These are phyloP conservation scores for Eubucco bourcierii DNA, from an alignment of 2,113 vertebrate species.

Conservation along the genomic window DNA sequence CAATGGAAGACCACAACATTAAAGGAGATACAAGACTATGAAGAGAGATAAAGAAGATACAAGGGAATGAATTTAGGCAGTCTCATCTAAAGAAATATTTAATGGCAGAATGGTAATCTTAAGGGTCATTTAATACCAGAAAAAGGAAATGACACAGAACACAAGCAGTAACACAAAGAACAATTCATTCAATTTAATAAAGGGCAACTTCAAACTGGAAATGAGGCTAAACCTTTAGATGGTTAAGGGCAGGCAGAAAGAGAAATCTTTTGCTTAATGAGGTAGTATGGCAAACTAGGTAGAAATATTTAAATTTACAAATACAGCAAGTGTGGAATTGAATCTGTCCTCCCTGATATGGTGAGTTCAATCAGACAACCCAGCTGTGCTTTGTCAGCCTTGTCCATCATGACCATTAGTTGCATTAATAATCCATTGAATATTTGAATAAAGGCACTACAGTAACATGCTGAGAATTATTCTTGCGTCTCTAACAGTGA, in stretches of 20 bases:
- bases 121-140: conserved; percentile 34
- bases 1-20: background rate
- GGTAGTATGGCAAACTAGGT: conserved; percentile 6
- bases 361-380: accelerated
- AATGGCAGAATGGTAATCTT: conserved; percentile 28
- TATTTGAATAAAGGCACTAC: background rate
- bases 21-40: background rate
- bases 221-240: conserved; percentile 42
- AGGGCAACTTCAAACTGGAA: conserved; percentile 53
- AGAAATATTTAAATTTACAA: background rate
- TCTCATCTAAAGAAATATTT: conserved; percentile 20
- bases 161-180: conserved; percentile 35
- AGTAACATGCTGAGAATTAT: background rate
- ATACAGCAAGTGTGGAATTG: background rate
- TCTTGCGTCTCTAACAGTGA: background rate
- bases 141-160: conserved; percentile 52
- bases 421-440: background rate
- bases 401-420: background rate
- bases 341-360: background rate
- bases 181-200: conserved; percentile 49
- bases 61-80: background rate
- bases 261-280: conserved; percentile 45
- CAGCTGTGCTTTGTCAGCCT: background rate
- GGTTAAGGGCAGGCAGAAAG: background rate
- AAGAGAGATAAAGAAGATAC: too few species aligned